Percentiles rank a stretch among this genome's conserved stretches.
Conservation (phyloP, 2,797 vertebrate species). For the Danio kyathit region DNA sequence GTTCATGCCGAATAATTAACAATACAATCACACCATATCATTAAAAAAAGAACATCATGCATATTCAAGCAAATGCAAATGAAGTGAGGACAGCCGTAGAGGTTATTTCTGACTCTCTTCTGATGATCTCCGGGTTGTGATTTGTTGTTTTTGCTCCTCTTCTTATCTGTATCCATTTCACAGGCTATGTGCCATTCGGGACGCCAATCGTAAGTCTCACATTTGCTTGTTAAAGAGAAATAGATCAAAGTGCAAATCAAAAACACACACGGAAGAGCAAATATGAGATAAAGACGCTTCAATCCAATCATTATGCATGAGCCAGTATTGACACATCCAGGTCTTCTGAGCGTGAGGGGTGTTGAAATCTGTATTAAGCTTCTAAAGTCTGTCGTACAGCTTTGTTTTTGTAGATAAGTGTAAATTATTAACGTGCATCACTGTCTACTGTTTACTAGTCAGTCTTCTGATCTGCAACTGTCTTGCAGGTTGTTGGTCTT, state of each 20-base stretch:
- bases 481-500: slow-evolving; percentile 87
- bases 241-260: background rate
- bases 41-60: background rate
- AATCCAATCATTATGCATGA: background rate
- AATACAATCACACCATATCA: background rate
- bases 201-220: slow-evolving; percentile 94
- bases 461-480: background rate
- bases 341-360: background rate
- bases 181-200: slow-evolving; percentile 99
- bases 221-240: slow-evolving; percentile 28
- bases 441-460: background rate
- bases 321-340: background rate
- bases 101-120: slow-evolving; percentile 10
- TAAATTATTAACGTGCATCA: slow-evolving; percentile 19
- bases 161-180: slow-evolving; percentile 55
- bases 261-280: slow-evolving; percentile 1
- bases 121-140: background rate
- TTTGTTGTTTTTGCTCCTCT: slow-evolving; percentile 37
- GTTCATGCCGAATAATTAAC: background rate
- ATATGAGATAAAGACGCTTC: background rate
- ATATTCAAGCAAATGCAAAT: slow-evolving; percentile 18
- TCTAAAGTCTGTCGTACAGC: background rate
- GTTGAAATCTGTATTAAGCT: background rate
- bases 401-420: background rate
- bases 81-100: background rate